phyloP scores from a whole-genome alignment of 1,140 invertebrate genomes.

The Euura saliciscinereae region DNA sequence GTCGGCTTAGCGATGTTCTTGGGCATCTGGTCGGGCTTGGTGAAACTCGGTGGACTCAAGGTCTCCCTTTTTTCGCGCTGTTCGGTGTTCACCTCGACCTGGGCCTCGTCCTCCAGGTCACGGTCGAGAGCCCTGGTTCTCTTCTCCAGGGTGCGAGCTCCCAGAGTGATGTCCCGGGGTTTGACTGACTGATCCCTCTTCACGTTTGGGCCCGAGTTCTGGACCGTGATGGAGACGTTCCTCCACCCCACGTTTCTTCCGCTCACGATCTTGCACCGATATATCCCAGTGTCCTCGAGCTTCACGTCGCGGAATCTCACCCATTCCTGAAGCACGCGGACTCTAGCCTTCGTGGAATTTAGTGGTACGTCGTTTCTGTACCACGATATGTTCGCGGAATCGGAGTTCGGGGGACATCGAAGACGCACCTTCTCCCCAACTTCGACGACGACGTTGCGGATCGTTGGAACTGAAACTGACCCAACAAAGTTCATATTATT shows the following conservation, averaged over 20 bases:
- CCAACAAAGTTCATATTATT: too few species aligned
- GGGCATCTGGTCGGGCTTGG: constrained; percentile 60
- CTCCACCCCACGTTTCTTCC: constrained; percentile 40
- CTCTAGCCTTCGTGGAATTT: constrained; percentile 23
- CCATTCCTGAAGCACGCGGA: constrained; percentile 40
- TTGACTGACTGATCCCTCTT: constrained; percentile 37
- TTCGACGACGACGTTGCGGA: constrained; percentile 31
- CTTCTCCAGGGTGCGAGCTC: constrained; percentile 42
- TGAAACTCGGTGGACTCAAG: constrained; percentile 54
- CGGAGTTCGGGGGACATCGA: constrained; percentile 35
- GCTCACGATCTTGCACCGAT: constrained; percentile 40
- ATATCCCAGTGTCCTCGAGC: constrained; percentile 42
- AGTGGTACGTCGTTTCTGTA: constrained; percentile 45
- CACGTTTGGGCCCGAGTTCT: constrained; percentile 40
- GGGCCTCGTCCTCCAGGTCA: constrained; percentile 46
- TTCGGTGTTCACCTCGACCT: constrained; percentile 54
- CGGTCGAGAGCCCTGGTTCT: constrained; percentile 45
- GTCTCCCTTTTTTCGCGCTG: constrained; percentile 51
- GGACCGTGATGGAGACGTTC: constrained; percentile 44
- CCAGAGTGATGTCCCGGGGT: constrained; percentile 34
- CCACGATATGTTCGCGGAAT: constrained; percentile 37
- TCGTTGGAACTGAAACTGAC: background rate
- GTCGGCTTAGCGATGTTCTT: constrained; percentile 67
- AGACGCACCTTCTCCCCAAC: constrained; percentile 46
- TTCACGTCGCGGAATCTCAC: constrained; percentile 42